Percentiles rank a stretch among this genome's conserved stretches.
Evolutionary conservation across 2,113 vertebrate genomes (phyloP).

Genomic region (Limanda limanda): DNA sequence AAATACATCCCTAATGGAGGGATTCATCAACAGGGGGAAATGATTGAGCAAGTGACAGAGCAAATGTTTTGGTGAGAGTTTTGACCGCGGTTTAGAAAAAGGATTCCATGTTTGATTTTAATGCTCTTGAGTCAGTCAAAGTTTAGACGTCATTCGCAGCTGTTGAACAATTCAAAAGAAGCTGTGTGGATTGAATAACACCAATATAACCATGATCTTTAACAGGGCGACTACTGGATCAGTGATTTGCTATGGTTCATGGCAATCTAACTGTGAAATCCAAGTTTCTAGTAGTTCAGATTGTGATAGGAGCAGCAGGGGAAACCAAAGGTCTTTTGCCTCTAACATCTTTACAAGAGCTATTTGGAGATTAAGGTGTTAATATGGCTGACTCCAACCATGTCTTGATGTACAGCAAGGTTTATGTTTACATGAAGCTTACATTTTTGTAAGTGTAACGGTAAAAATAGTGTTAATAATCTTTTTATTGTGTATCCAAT

Average conservation of each 20-base stretch:
- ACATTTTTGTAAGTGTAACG: not conserved
- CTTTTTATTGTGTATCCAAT: too few relatives aligned
- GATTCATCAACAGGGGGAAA: not conserved
- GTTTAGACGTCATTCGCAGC: not conserved
- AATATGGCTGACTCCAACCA: not conserved
- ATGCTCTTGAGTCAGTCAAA: not conserved
- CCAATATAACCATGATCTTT: not conserved
- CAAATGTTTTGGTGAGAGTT: constrained; percentile 19
- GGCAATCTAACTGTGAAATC: not conserved
- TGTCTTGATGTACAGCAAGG: too few relatives aligned
- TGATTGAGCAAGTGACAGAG: constrained; percentile 2
- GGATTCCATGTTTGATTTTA: not conserved
- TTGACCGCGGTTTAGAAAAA: constrained; percentile 3
- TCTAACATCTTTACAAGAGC: not conserved
- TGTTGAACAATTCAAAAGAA: not conserved
- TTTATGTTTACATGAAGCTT: too few relatives aligned
- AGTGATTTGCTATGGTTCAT: not conserved
- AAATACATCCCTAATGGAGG: not conserved
- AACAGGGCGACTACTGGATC: not conserved
- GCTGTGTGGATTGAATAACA: not conserved
- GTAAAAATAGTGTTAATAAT: not conserved
- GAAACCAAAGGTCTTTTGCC: not conserved
- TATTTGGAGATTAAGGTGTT: not conserved
- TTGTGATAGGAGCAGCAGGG: not conserved
- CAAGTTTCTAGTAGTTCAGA: not conserved